These are phyloP conservation scores for Marronus borbonicus DNA, from an alignment of 2,888 invertebrate genomes.

Conservation along the genomic window DNA sequence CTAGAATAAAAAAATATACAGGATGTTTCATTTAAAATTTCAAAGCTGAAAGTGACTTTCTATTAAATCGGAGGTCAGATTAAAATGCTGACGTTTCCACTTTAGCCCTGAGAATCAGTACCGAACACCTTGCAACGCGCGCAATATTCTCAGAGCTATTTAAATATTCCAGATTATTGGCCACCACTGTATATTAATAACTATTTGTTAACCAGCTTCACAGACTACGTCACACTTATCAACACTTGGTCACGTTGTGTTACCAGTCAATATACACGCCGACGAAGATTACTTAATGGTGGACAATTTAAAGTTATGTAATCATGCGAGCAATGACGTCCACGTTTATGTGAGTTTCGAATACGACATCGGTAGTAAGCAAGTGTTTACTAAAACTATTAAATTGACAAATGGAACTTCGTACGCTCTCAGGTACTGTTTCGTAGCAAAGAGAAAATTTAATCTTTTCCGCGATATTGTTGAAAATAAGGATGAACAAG, in stretches of 20 bases:
- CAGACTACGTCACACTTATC: neutral
- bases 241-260: no score
- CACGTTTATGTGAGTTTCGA: conserved; percentile 57
- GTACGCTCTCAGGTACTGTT: conserved; percentile 58
- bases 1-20: no score
- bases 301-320: conserved; percentile 19
- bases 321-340: conserved; percentile 2
- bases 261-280: conserved; percentile 9
- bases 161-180: no score
- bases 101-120: no score
- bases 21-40: no score
- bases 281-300: conserved; percentile 37
- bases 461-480: conserved; percentile 47
- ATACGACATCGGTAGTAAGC: conserved; percentile 52
- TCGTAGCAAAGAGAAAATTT: conserved; percentile 48
- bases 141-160: no score
- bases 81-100: no score
- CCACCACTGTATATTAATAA: no score
- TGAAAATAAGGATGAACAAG: conserved; percentile 27
- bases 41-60: no score
- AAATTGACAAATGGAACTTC: conserved; percentile 60
- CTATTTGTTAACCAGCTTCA: neutral
- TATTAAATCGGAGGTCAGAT: no score
- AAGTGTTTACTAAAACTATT: conserved; percentile 53
- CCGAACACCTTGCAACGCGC: no score